Conservation (phyloP, 2,797 vertebrate species). For the Lacerta agilis region DNA sequence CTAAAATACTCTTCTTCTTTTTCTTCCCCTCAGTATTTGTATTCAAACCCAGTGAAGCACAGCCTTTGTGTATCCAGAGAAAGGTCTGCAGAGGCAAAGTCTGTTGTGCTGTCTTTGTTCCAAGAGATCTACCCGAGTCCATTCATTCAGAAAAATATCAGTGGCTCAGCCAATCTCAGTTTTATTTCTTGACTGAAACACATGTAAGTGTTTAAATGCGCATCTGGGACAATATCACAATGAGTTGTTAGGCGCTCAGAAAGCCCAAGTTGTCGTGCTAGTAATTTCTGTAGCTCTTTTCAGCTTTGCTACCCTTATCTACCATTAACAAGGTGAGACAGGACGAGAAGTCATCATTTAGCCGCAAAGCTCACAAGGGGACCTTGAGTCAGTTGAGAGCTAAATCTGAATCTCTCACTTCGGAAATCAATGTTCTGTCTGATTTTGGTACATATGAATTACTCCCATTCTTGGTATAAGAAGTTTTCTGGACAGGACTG, state of each 20-base stretch:
- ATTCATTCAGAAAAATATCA: constrained; percentile 83
- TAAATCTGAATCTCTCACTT: background rate
- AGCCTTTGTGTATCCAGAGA: constrained; percentile 90
- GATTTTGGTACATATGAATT: background rate
- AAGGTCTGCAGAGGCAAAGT: constrained; percentile 85
- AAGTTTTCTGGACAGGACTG: background rate
- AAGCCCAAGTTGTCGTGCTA: background rate
- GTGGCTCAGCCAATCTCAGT: constrained; percentile 92
- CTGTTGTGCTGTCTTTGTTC: constrained; percentile 86
- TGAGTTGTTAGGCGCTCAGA: background rate
- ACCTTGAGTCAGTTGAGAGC: background rate
- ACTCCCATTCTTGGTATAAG: background rate
- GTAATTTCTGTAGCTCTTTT: background rate
- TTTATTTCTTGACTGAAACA: constrained; percentile 87
- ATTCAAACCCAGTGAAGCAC: constrained; percentile 90
- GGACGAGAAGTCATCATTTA: background rate
- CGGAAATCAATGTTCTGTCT: background rate
- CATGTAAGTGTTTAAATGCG: constrained; percentile 72
- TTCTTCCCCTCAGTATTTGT: constrained; percentile 86
- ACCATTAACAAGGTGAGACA: no score
- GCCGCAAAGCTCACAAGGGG: background rate
- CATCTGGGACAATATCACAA: background rate
- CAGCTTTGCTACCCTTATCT: no score
- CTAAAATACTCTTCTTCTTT: constrained; percentile 31
- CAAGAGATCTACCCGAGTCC: constrained; percentile 84